phyloP scores from a whole-genome alignment of 92 coral and sea anemone genomes.

The Hydrozoanthus gracilis region DNA sequence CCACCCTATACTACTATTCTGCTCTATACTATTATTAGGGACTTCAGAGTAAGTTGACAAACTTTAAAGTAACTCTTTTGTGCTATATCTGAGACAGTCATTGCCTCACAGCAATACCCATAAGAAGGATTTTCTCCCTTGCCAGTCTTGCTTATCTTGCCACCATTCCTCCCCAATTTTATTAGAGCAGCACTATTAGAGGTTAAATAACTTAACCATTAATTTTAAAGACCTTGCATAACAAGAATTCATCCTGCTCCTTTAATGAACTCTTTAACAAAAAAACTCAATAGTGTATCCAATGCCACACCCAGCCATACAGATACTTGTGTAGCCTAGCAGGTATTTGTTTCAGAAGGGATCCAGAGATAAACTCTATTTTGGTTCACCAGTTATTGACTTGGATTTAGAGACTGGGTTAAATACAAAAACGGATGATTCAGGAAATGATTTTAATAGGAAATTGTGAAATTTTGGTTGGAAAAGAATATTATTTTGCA shows the following conservation, averaged over 20 bases:
- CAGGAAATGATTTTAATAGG: slow-evolving; percentile 3
- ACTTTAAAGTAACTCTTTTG: not conserved
- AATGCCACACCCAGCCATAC: not conserved
- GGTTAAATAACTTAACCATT: slow-evolving; percentile 1
- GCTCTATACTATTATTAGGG: no score
- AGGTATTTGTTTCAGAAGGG: slow-evolving; percentile 5
- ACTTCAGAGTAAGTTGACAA: not conserved
- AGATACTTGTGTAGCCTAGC: slow-evolving; percentile 21
- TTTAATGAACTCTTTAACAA: not conserved
- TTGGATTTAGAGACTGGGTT: not conserved
- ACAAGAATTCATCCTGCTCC: slow-evolving; percentile 14
- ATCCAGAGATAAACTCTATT: not conserved
- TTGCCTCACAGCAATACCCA: not conserved
- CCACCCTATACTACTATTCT: no score
- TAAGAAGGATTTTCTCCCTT: not conserved
- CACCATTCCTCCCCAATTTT: not conserved
- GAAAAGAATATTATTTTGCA: not conserved
- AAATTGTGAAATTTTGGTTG: not conserved
- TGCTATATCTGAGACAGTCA: slow-evolving; percentile 2
- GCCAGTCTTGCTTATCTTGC: not conserved
- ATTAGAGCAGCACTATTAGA: not conserved
- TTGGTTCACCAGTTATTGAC: slow-evolving; percentile 2
- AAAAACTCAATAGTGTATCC: not conserved
- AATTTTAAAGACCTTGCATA: not conserved
- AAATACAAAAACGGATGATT: slow-evolving; percentile 22